A percentile compares a stretch with the other conserved stretches of the same genome.
These are phyloP conservation scores for Triplophysa rosa DNA, from an alignment of 2,113 vertebrate species.

Conservation along the genomic window DNA sequence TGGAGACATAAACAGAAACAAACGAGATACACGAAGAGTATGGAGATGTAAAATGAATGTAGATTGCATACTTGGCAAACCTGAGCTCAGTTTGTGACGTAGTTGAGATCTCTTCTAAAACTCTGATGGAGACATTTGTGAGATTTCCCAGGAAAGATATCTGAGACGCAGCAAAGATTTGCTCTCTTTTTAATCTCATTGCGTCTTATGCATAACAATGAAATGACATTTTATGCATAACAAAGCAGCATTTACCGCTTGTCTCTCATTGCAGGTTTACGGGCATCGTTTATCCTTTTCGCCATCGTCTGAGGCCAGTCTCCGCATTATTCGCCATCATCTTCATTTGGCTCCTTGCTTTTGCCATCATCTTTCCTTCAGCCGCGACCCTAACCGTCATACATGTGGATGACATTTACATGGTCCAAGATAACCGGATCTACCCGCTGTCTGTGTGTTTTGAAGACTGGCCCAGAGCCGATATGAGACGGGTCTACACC, in stretches of 20 bases:
- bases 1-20: too few relatives aligned
- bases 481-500: constrained; percentile 58
- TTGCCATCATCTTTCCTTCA: constrained; percentile 59
- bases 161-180: too few relatives aligned
- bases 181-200: too few relatives aligned
- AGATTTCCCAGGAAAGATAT: too few relatives aligned
- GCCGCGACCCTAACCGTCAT: constrained; percentile 55
- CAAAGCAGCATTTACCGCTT: not conserved
- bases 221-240: not conserved
- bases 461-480: constrained; percentile 55
- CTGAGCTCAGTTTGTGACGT: too few relatives aligned
- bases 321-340: constrained; percentile 54
- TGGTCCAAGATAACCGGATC: constrained; percentile 55
- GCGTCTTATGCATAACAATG: not conserved
- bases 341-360: constrained; percentile 62
- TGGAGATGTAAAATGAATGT: too few relatives aligned
- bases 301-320: constrained; percentile 51
- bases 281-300: constrained; percentile 60
- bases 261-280: constrained; percentile 48
- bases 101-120: too few relatives aligned
- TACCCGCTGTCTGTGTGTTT: constrained; percentile 57
- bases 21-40: too few relatives aligned
- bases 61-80: too few relatives aligned
- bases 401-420: constrained; percentile 50
- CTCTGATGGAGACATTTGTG: too few relatives aligned